Base-by-base conservation (phyloP, 2,888 invertebrate species). In the Philaethria dido region DNA sequence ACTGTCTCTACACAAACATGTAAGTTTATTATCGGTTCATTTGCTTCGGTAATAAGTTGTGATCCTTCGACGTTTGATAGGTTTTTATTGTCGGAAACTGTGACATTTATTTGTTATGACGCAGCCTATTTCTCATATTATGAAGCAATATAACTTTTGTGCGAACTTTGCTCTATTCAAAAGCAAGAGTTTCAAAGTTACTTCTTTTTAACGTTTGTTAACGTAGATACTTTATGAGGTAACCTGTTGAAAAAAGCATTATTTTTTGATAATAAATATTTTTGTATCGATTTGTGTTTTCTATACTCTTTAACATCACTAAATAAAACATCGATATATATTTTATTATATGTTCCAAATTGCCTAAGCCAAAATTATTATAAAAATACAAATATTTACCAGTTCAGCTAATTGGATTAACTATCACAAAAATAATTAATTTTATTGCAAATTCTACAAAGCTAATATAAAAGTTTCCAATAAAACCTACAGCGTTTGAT, bases 11-110 rank as follows among this genome's bases (percentile, higher is more conserved):
- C 77, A 80, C 78, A 79, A 78, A 79, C 78, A 77, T 78, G 77
- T 80, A 81, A 80, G 78, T 79, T 77, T 80, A 78, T 80, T 81
- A 84, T 82, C 82, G 81, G 79, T 83, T 86, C 86, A 86, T 88
- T 87, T 86, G 82, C 76, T 78, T 74, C 78, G 73, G 79, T 85
- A 86, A 88, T 85, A 88, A 85, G 80, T 83, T 81, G 82, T 80
- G 82, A 85, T 85, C 80, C 78, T 74, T 70, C 75, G 75, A 77
- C 77, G 80, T 80, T 81, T 81, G 83, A 84, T 83, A 78, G 78
- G 77, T 83, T 83, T 80, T 77, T 82, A 82, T 80, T 76, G 77
- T 73, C 79, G 83, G 82, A 83, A 83, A 85, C 82, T 77, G 77
- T 64, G 61, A 72, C 64, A 68, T 73, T 72, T 73, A 70, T 71